Conservation (phyloP, 2,888 invertebrate genomes). For the Ferrisia virgata region DNA sequence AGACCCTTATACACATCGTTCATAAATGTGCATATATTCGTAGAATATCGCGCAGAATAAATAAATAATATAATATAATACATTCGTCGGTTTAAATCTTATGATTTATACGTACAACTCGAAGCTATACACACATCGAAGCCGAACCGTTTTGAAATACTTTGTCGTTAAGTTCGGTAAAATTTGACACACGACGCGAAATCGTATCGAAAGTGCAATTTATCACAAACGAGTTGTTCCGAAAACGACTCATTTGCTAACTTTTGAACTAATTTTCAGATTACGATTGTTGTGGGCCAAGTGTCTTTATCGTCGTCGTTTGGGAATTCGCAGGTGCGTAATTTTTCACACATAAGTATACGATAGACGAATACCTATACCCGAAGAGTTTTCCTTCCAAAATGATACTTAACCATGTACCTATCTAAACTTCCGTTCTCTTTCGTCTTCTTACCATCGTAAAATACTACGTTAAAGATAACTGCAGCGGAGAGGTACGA, state of each 20-base stretch:
- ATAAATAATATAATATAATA: no score
- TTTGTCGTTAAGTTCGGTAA: background rate
- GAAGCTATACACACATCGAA: background rate
- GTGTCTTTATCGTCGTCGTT: background rate
- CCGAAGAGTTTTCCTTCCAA: background rate
- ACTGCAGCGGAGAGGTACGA: no score
- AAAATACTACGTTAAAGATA: no score
- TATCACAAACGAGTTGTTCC: background rate
- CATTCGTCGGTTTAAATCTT: background rate
- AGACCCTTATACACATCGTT: no score
- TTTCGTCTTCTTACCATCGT: no score
- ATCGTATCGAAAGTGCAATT: background rate
- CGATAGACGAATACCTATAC: no score
- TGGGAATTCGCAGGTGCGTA: slow-evolving; percentile 4
- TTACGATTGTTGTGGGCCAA: background rate
- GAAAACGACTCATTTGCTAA: slow-evolving; percentile 8
- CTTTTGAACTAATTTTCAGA: slow-evolving; percentile 5
- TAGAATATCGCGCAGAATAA: no score
- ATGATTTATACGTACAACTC: background rate
- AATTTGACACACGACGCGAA: background rate
- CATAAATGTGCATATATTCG: no score
- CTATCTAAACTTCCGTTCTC: no score
- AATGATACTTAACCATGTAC: background rate
- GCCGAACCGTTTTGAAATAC: background rate
- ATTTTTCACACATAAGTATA: background rate